Evolutionary conservation across 2,113 vertebrate genomes (phyloP), one percentile per base, ranked within the genome.

Genomic region (Scophthalmus maximus): DNA sequence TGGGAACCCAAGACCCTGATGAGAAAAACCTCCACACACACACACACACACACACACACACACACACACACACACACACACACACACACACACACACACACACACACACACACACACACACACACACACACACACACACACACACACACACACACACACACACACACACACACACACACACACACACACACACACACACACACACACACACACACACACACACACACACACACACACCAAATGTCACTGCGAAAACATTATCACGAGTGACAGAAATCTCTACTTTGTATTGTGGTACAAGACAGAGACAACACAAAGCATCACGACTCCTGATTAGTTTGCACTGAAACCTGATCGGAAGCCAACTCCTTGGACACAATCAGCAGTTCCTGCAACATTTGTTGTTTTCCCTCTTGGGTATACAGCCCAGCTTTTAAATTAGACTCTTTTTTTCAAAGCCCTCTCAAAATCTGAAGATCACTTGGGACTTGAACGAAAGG

Each of bases 1-100:
- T 93, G 91, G 83, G 92, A 93, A 93, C 87, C n/a, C 42, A 22
- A 90, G 56, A 34, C 73, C 67, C 79, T 64, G 65, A 85, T 87
- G 85, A 86, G 76, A 67, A 82, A 84, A 88, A 65, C 47, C 68
- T 73, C 44, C 29, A 49, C 1, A 47, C 10, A 17, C 72, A 23
- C 30, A 30, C 26, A 50, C 30, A 18, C 14, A 26, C n/a, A 52
- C 11, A 25, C 62, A 25, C 25, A 42, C 15, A 38, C 36, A 42
- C 40, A 18, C 11, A 8, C 4, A 47, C 18, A 29, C 51, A 20
- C 22, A 9, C 9, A 2, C 11, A 30, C 23, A 49, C 27, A 15
- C 17, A n/a, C 51, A 20, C 22, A 9, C 9, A 2, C 11, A 30
- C 23, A 49, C 27, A 15, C 17, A n/a, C 51, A 20, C 22, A 9